Conservation (phyloP, 2,797 vertebrate species). For the Notolepis coatsorum region DNA sequence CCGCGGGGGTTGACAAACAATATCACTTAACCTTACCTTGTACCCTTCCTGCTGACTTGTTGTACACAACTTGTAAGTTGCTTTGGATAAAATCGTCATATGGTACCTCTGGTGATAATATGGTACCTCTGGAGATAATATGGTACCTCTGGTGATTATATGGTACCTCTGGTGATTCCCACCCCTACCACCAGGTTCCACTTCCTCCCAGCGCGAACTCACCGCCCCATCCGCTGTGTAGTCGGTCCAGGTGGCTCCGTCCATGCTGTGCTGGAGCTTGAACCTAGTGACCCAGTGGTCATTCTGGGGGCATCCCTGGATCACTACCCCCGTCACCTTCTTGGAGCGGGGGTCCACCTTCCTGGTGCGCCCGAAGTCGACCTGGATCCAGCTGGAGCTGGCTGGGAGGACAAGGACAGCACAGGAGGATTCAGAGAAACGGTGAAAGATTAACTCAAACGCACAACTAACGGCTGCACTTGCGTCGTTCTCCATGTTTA, state of each 20-base stretch:
- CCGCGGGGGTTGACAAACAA: too few relatives aligned
- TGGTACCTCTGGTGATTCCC: too few relatives aligned
- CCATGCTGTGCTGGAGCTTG: slow-evolving; percentile 76
- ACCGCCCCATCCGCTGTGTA: slow-evolving; percentile 75
- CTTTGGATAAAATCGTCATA: too few relatives aligned
- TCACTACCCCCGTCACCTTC: slow-evolving; percentile 81
- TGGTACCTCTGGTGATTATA: too few relatives aligned
- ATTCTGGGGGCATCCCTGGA: slow-evolving; percentile 79
- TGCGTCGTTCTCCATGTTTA: too few relatives aligned
- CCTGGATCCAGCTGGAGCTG: slow-evolving; percentile 81
- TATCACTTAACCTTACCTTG: too few relatives aligned
- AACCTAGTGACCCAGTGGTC: slow-evolving; percentile 82
- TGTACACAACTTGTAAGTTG: too few relatives aligned
- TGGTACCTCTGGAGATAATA: too few relatives aligned
- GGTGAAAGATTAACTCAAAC: background rate
- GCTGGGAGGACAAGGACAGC: slow-evolving; percentile 45
- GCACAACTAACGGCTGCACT: too few relatives aligned
- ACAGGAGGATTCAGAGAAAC: background rate
- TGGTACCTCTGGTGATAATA: too few relatives aligned
- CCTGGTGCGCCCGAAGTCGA: slow-evolving; percentile 64
- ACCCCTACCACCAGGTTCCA: too few relatives aligned
- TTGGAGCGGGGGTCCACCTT: slow-evolving; percentile 73
- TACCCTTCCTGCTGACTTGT: too few relatives aligned
- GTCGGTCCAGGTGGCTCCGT: slow-evolving; percentile 70
- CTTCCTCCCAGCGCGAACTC: slow-evolving; percentile 18